phyloP scores from a whole-genome alignment of 2,797 vertebrate species.

The Halcyon chelicuti region DNA sequence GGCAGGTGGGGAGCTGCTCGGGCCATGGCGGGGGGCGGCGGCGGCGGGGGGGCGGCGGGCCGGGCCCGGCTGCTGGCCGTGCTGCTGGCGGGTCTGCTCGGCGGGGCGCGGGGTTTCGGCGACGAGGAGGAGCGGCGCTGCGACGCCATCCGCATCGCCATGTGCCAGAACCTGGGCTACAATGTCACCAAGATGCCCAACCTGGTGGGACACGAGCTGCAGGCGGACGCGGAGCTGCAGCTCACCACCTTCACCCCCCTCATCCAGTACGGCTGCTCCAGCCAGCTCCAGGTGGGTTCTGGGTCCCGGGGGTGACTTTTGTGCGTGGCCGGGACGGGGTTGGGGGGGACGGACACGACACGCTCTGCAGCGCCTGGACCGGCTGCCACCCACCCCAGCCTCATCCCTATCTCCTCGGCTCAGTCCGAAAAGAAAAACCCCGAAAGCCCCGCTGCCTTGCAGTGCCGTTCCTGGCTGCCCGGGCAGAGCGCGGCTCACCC shows the following conservation, averaged over 20 bases:
- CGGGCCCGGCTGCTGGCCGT: neutral
- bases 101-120: conserved; percentile 83
- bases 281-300: conserved; percentile 92
- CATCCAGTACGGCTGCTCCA: conserved; percentile 98
- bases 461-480: neutral
- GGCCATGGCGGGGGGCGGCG: neutral
- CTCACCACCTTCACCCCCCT: conserved; percentile 97
- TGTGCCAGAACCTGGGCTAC: conserved; percentile 98
- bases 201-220: conserved; percentile 94
- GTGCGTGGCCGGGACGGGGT: neutral
- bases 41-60: neutral
- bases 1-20: no score
- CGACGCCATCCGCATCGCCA: conserved; percentile 96
- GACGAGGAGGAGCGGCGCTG: conserved; percentile 95
- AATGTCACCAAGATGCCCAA: conserved; percentile 99
- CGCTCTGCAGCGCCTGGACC: neutral
- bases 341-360: no score
- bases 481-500: neutral
- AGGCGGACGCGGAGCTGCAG: conserved; percentile 96
- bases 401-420: neutral
- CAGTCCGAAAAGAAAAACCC: no score
- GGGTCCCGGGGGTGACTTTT: neutral
- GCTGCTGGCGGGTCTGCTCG: conserved; percentile 36
- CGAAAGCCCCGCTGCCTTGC: neutral
- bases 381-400: neutral